These are phyloP conservation scores for Eutolmus rufibarbis DNA, from an alignment of 2,888 invertebrate species.

Conservation along the genomic window DNA sequence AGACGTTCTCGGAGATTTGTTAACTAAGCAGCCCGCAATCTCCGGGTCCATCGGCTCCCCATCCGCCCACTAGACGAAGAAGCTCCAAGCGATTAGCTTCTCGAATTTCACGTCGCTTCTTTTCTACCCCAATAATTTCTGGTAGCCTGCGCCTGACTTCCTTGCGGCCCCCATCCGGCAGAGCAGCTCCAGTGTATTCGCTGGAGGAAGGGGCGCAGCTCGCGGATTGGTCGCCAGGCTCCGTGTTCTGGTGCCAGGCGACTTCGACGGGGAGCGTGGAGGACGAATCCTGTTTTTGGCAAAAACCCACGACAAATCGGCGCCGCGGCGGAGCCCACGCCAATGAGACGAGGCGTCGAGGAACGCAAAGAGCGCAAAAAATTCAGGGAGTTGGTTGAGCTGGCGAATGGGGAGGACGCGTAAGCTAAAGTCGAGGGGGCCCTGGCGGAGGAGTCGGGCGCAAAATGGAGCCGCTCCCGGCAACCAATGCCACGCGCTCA, in stretches of 20 bases:
- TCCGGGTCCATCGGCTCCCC: neutral
- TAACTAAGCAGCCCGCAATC: neutral
- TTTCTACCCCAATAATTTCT: neutral
- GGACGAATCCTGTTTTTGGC: conserved; percentile 51
- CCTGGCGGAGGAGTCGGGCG: neutral
- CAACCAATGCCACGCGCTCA: neutral
- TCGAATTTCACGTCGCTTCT: neutral
- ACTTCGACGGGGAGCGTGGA: neutral
- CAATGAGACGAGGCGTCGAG: neutral
- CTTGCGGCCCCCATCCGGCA: neutral
- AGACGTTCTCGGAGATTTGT: neutral
- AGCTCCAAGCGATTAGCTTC: neutral
- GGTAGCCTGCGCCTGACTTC: neutral
- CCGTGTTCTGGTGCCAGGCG: neutral
- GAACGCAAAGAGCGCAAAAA: neutral
- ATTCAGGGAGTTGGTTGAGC: neutral
- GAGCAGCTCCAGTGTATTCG: neutral
- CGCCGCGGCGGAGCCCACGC: conserved; percentile 55
- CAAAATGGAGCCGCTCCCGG: neutral
- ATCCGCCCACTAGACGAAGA: neutral
- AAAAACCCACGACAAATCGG: conserved; percentile 59
- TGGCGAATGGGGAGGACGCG: conserved; percentile 1
- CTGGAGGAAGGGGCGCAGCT: neutral
- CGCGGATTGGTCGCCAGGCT: conserved; percentile 1
- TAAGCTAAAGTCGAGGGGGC: neutral